phyloP scores from a whole-genome alignment of 2,797 vertebrate species.

The Eulemur mongoz region DNA sequence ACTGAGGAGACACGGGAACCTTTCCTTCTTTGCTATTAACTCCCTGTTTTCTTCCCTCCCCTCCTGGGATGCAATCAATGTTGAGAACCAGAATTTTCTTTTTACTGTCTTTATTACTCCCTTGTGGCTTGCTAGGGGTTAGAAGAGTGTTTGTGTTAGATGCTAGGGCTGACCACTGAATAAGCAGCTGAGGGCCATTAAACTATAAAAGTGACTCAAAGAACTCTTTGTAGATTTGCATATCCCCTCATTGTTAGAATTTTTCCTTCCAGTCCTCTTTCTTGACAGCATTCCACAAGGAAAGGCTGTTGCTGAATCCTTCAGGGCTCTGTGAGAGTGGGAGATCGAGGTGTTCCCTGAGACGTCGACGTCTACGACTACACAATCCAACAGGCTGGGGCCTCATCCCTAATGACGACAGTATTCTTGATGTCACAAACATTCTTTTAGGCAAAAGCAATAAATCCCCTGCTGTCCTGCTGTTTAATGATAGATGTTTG shows the following conservation, averaged over 20 bases:
- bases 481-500: constrained; percentile 4
- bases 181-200: not conserved
- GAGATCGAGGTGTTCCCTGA: not conserved
- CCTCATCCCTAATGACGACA: not conserved
- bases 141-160: not conserved
- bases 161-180: not conserved
- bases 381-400: not conserved
- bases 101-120: not conserved
- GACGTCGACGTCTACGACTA: not conserved
- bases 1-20: not conserved
- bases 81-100: not conserved
- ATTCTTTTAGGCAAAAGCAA: not conserved
- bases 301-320: not conserved
- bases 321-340: not conserved
- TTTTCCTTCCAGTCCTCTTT: not conserved
- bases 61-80: not conserved
- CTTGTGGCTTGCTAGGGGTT: not conserved
- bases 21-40: not conserved
- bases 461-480: not conserved
- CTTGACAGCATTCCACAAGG: not conserved
- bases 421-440: not conserved
- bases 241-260: not conserved
- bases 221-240: not conserved
- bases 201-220: not conserved
- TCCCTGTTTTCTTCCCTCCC: not conserved